Evolutionary conservation across 2,113 vertebrate genomes (phyloP).

Genomic region (Ariopsis seemanni): DNA sequence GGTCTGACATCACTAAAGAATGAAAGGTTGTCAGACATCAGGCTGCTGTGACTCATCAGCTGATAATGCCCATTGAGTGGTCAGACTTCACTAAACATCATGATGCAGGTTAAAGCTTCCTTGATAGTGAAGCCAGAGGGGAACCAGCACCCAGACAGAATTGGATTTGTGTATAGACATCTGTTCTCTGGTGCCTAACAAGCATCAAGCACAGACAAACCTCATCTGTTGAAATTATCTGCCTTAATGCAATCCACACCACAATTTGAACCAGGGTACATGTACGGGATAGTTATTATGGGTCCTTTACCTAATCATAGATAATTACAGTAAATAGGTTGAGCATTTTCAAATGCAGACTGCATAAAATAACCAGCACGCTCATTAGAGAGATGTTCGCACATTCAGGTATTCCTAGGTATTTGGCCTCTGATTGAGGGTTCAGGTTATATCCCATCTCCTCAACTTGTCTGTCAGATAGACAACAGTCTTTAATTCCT

Average conservation of each 20-base stretch:
- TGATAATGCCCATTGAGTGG: not conserved
- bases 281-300: not conserved
- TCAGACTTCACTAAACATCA: conserved; percentile 11
- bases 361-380: not conserved
- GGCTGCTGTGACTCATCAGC: not conserved
- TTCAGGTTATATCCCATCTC: not conserved
- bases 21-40: not conserved
- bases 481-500: not conserved
- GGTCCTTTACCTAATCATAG: conserved; percentile 9
- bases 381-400: not conserved
- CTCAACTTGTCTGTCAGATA: not conserved
- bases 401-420: not conserved
- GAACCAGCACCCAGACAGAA: conserved; percentile 25
- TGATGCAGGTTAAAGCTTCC: not conserved
- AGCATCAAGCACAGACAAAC: conserved; percentile 25
- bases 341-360: not conserved
- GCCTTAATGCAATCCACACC: conserved; percentile 19
- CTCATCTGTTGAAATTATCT: conserved; percentile 20
- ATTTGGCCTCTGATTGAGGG: not conserved
- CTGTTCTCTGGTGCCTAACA: conserved; percentile 16
- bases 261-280: conserved; percentile 5
- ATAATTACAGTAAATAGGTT: conserved; percentile 6
- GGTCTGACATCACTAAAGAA: not conserved
- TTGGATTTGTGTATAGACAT: conserved; percentile 24
- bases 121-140: conserved; percentile 7